Percentiles rank a stretch among this genome's conserved stretches.
Evolutionary conservation across 2,113 vertebrate genomes (phyloP).

Genomic region (Pseudorhombus dupliciocellatus): DNA sequence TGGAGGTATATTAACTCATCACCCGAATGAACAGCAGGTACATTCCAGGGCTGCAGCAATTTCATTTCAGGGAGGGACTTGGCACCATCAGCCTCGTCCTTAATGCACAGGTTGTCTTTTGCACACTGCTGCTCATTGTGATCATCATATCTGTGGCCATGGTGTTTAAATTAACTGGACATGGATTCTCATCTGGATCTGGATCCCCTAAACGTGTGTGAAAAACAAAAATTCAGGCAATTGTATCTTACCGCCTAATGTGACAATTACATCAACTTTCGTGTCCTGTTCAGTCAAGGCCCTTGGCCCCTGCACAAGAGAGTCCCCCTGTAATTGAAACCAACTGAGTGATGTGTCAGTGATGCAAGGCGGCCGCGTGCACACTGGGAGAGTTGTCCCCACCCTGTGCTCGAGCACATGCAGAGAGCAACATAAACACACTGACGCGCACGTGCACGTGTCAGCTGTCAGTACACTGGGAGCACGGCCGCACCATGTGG

Average conservation of each 20-base stretch:
- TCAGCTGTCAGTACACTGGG: constrained; percentile 42
- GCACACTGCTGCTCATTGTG: constrained; percentile 21
- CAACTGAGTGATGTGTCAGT: constrained; percentile 35
- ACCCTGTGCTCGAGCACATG: constrained; percentile 20
- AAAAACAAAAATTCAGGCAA: too few species aligned
- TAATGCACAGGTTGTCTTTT: constrained; percentile 39
- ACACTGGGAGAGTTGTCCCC: constrained; percentile 10
- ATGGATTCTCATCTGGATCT: too few species aligned
- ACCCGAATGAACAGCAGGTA: constrained; percentile 17
- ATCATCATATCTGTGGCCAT: constrained; percentile 2
- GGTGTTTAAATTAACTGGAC: not conserved
- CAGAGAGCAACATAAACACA: constrained; percentile 52
- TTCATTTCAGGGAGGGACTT: constrained; percentile 43
- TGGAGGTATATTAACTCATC: not conserved
- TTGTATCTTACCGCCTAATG: not conserved
- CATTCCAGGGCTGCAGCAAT: constrained; percentile 57
- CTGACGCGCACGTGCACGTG: constrained; percentile 32
- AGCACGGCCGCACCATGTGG: constrained; percentile 10
- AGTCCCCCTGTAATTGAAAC: constrained; percentile 29
- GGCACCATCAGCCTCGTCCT: constrained; percentile 25
- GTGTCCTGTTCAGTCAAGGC: not conserved
- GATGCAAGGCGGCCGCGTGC: constrained; percentile 7
- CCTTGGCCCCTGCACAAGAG: not conserved
- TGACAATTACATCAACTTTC: not conserved
- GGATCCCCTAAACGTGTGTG: too few species aligned